Evolutionary conservation across 2,888 invertebrate species (phyloP), one percentile per base, ranked within the genome.

Genomic region (Pyralis farinalis): DNA sequence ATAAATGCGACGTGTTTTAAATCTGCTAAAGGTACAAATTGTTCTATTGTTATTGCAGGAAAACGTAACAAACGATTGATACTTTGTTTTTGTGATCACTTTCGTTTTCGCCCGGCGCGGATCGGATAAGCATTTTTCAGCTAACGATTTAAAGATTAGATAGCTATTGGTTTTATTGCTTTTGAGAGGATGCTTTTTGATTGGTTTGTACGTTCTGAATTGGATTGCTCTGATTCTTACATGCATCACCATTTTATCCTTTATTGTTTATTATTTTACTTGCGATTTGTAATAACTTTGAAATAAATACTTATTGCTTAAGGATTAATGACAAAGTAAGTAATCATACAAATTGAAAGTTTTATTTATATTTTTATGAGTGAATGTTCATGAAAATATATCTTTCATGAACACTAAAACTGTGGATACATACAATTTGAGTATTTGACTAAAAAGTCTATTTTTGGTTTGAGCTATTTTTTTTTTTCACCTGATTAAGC

Each of bases 1-100:
- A 80, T 75, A 66, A 71, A 80, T 73, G 66, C 60, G 62, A 72
- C 72, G 71, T 73, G 72, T 80, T 81, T 81, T 75, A 79, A 84
- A 82, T 80, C 74, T 74, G 71, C 73, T 61, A 59, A 61, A 63
- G 65, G 65, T 70, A 77, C 73, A 78, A 79, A 77, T 79, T 62
- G 69, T 59, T 56, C 65, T 70, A 68, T 78, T 75, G 72, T 68
- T 68, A 63, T 58, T 68, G 55, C 53, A 53, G 53, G 63, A 56
- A 53, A 55, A 57, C 54, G 71, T 68, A 63, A 76, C 71, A 73
- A 80, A 78, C 64, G 72, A 54, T 44, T 44, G 44, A 49, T 58
- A 56, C 53, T 67, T 68, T 69, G 55, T 59, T 57, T 49, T 50
- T 59, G 53, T 58, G 65, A 63, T 66, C 62, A 64, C 60, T 56